Conservation (phyloP, 2,113 vertebrate species). For the Neodontobutis hainanensis region DNA sequence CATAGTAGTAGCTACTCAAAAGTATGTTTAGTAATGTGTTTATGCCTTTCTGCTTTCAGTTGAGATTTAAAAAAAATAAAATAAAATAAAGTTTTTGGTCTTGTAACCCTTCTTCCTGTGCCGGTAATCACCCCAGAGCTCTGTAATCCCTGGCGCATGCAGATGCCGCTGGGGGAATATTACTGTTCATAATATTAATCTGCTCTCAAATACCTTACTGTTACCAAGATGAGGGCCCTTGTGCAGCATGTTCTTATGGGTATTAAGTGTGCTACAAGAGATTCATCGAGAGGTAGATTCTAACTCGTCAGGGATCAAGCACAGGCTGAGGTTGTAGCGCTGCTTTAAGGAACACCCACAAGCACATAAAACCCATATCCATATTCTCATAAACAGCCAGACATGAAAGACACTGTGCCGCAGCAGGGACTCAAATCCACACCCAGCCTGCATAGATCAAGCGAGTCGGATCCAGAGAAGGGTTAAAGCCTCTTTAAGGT, state of each 20-base stretch:
- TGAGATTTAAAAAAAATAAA: constrained; percentile 55
- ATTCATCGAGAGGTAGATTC: constrained; percentile 85
- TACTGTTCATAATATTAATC: constrained; percentile 91
- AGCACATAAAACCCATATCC: constrained; percentile 65
- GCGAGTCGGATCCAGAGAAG: constrained; percentile 73
- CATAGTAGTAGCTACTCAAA: constrained; percentile 11
- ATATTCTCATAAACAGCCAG: constrained; percentile 78
- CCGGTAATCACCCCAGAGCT: constrained; percentile 84
- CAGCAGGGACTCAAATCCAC: constrained; percentile 71
- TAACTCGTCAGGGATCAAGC: constrained; percentile 81
- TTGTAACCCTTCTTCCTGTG: constrained; percentile 81
- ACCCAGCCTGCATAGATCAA: constrained; percentile 71
- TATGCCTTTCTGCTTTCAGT: constrained; percentile 46
- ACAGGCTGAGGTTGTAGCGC: constrained; percentile 76
- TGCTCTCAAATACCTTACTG: constrained; percentile 81
- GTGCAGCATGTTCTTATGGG: constrained; percentile 77
- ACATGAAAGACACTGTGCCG: constrained; percentile 73
- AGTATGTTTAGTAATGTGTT: constrained; percentile 30
- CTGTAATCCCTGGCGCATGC: constrained; percentile 86
- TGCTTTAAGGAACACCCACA: constrained; percentile 76
- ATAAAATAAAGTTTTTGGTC: constrained; percentile 78
- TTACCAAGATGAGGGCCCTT: constrained; percentile 76
- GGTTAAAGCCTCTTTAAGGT: constrained; percentile 81
- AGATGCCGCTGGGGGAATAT: constrained; percentile 87
- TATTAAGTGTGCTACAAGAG: constrained; percentile 83